Evolutionary conservation across 2,888 invertebrate species (phyloP).

Genomic region (Sarcophaga subvicina): DNA sequence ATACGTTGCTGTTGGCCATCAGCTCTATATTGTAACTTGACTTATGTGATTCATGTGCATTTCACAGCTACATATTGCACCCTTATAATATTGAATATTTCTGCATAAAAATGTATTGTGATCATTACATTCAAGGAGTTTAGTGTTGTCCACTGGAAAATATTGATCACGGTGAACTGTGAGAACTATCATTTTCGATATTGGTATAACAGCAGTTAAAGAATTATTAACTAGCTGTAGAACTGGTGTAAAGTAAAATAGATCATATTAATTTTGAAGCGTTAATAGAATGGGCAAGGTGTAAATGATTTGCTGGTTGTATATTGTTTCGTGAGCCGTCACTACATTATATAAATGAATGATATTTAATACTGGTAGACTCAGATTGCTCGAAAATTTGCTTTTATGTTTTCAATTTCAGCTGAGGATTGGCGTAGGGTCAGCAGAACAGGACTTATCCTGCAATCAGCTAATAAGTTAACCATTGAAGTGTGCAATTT

Average conservation of each 20-base stretch:
- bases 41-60: no score
- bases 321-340: not conserved
- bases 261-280: not conserved
- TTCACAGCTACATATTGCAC: no score
- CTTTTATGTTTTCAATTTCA: not conserved
- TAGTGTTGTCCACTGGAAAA: no score
- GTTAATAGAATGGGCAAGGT: not conserved
- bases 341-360: not conserved
- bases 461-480: not conserved
- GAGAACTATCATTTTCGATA: not conserved
- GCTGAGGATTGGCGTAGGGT: not conserved
- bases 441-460: not conserved
- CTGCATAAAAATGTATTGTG: no score
- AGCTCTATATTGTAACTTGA: no score
- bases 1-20: no score
- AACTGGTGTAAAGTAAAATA: not conserved
- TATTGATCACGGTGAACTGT: no score
- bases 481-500: not conserved
- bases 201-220: slow-evolving; percentile 3
- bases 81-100: no score
- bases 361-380: not conserved
- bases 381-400: not conserved
- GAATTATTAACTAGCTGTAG: slow-evolving; percentile 5
- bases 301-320: not conserved
- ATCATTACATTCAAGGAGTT: no score